These are phyloP conservation scores for Ophion obscuratus DNA, from an alignment of 2,888 invertebrate species.

Conservation along the genomic window DNA sequence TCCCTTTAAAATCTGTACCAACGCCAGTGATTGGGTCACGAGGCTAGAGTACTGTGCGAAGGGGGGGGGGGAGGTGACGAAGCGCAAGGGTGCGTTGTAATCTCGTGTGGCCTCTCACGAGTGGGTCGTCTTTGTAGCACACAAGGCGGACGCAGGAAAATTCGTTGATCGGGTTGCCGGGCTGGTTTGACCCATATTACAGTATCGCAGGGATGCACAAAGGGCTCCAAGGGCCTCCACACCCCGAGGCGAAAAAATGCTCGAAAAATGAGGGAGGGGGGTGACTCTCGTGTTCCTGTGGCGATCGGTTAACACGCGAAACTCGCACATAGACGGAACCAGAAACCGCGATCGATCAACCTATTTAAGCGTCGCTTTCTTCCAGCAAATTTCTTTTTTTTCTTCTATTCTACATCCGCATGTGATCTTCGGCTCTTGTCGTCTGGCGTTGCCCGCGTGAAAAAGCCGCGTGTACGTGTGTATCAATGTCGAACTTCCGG, in stretches of 20 bases:
- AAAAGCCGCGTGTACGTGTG: background rate
- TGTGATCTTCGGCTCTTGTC: background rate
- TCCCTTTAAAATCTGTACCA: conserved; percentile 38
- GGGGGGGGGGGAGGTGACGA: conserved; percentile 15
- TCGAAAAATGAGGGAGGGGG: background rate
- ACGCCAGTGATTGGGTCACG: conserved; percentile 49
- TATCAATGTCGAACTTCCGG: background rate
- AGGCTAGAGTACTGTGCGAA: conserved; percentile 10
- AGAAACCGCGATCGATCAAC: conserved; percentile 56
- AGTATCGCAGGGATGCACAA: conserved; percentile 33
- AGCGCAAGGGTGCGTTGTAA: conserved; percentile 22
- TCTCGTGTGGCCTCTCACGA: conserved; percentile 44
- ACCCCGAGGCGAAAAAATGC: background rate
- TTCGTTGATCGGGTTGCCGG: conserved; percentile 69
- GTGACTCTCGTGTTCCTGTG: conserved; percentile 8
- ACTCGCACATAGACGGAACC: conserved; percentile 25
- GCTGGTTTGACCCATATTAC: conserved; percentile 78
- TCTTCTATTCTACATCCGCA: background rate
- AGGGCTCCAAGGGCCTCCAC: background rate
- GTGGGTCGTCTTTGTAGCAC: conserved; percentile 31
- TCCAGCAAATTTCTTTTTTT: background rate
- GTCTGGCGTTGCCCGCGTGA: background rate
- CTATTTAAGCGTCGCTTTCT: conserved; percentile 19
- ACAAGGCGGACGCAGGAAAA: conserved; percentile 19
- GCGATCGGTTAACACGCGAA: conserved; percentile 20